Base-by-base conservation (phyloP, 2,113 vertebrate genomes). In the Nannobrachium achirus region DNA sequence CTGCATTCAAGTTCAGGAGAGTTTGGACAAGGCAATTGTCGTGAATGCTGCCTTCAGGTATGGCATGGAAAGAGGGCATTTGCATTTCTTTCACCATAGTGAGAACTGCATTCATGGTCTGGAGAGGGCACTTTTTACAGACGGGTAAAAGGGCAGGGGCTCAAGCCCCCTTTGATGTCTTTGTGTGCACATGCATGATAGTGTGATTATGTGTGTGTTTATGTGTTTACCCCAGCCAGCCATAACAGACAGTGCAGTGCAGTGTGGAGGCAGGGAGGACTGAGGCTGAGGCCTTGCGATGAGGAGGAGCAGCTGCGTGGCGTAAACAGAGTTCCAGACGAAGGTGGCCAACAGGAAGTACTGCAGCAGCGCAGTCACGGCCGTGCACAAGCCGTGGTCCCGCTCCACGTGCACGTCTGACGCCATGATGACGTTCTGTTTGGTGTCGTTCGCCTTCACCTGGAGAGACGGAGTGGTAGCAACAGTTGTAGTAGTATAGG, bases 341-440 rank as follows among this genome's bases (percentile, higher is more conserved):
- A 94, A 93, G 0, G 90, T 82, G 0, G 66, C 89, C 49, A 95
- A 18, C 50, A 93, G 76, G 65, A 94, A 93, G 39, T 72, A 94
- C 59, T 92, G 92, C 52, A 94, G 79, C 0, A 93, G 82, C 4
- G 72, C 79, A 0, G 89, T 63, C 1, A 88, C 3, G 0, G 1
- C 78, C 0, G 77, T 93, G 42, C 93, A 92, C 0, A 0, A 38
- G 20, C 74, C 66, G 0, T 62, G 39, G 52, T 86, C 25, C 0
- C 63, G 46, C 8, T 8, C 41, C 6, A 63, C n/a, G 10, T 9
- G 0, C 0, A 0, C 0, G 0, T 89, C 89, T 0, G 45, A 62
- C 0, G 0, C 1, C 6, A 11, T 82, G 0, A 89, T 5, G 5
- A 0, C 0, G 48, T 93, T 91, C 0, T 4, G 8, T 0, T 45